Evolutionary conservation across 2,888 invertebrate genomes (phyloP), one percentile per base, ranked within the genome.

Genomic region (Lottia scabra): DNA sequence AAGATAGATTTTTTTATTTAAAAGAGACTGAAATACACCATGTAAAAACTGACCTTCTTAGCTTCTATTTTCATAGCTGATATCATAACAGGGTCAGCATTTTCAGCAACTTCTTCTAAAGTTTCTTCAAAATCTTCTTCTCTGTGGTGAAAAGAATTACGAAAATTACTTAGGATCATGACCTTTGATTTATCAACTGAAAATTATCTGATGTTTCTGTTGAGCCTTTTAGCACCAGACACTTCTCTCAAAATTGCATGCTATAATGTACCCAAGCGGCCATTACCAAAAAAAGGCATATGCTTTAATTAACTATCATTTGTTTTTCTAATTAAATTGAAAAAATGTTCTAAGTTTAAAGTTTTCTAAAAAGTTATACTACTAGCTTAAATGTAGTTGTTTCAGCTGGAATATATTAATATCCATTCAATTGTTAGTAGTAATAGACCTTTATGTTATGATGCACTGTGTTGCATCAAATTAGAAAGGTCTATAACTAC

Each of bases 91-190:
- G 73, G 70, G 45, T 82, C 81, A 26, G 69, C 74, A 65, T 81
- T 79, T 63, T 78, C 74, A 5, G 77, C 44, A 63, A 79, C 79
- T 48, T 73, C 75, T 64, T 78, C 71, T 67, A 82, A 70, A 10
- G 78, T 78, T 10, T 74, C 72, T 44, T 78, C 75, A 67, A 82
- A 80, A 48, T 81, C 81, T 38, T 43, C 13, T 67, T 82, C 81
- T 16, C 82, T 82, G 68, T 15, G 78, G 68, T 15, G 78, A 56
- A 65, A 56, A 38, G 5, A 8, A 6, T n/a, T n/a, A n/a, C n/a
- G 27, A 30, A 64, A 23, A 26, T 27, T 38, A 10, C 16, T 1
- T 12, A 63, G 44, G 27, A 3, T 2, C 38, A 10, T 27, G n/a
- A 30, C 2, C 38, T 63, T n/a, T 63, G 30, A 44, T 38, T 44